These are phyloP conservation scores for Drosophila ohnishii DNA, from an alignment of 1,140 invertebrate species.

Conservation along the genomic window DNA sequence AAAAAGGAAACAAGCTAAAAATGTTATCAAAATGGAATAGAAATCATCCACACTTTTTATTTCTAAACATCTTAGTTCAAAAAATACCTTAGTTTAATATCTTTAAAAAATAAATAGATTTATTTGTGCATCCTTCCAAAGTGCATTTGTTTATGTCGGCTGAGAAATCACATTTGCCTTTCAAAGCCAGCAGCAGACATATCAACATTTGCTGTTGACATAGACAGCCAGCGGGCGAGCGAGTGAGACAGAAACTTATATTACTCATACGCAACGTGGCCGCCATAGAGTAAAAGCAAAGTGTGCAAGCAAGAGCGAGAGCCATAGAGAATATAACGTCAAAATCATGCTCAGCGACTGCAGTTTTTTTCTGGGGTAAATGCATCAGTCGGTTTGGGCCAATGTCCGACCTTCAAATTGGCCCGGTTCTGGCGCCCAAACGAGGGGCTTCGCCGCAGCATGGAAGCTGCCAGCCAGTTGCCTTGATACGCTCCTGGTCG, in stretches of 20 bases:
- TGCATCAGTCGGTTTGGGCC: constrained; percentile 53
- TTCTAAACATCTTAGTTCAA: too few relatives aligned
- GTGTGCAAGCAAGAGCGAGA: background rate
- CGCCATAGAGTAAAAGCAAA: constrained; percentile 1
- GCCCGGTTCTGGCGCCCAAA: constrained; percentile 35
- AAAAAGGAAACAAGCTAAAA: too few relatives aligned
- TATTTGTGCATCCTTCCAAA: too few relatives aligned
- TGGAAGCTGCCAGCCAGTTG: constrained; percentile 10
- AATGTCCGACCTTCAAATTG: constrained; percentile 69
- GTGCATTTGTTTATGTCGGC: background rate
- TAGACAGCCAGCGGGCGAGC: constrained; percentile 5
- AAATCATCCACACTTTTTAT: too few relatives aligned
- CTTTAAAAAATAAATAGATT: too few relatives aligned
- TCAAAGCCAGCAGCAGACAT: constrained; percentile 43
- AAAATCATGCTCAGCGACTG: constrained; percentile 13
- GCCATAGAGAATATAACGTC: background rate
- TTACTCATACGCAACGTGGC: constrained; percentile 57
- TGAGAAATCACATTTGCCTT: constrained; percentile 40
- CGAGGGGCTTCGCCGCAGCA: constrained; percentile 13
- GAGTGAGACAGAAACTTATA: constrained; percentile 15
- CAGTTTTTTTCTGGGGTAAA: constrained; percentile 58
- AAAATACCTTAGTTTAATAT: too few relatives aligned
- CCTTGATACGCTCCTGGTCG: constrained; percentile 32
- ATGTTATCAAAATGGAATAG: too few relatives aligned
- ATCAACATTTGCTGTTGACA: constrained; percentile 24